Base-by-base conservation (phyloP, 2,797 vertebrate species). In the Oophaga sylvatica region DNA sequence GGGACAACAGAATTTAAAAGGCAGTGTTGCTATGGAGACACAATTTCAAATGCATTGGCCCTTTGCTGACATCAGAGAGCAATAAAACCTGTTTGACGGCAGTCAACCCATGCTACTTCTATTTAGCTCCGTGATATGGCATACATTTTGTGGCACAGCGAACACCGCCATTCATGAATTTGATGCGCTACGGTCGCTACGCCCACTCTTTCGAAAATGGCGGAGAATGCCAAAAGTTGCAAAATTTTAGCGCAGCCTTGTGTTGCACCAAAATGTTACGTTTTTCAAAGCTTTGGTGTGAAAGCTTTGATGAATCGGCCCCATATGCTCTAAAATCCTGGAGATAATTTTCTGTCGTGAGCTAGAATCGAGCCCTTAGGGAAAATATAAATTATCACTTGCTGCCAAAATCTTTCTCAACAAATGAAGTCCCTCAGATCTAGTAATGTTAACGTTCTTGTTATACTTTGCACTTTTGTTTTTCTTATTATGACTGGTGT, bases 401-500 rank as follows among this genome's bases (percentile, higher is more conserved):
- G 56, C 57, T 85, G 83, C 73, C 73, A 78, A 85, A 65, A 53
- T 22, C 53, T 41, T 29, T 45, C 19, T 62, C 17, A 20, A 77
- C n/a, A 62, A 62, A n/a, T 31, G 3, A 60, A 70, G 70, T 84
- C 71, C 53, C 20, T 56, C 63, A 26, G 13, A 65, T 63, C 13
- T 20, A 29, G 56, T 63, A 17, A 62, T 48, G 60, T 63, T 26
- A 67, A 70, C n/a, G 31, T 63, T 63, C 60, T 45, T 53, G 73
- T 78, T 63, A 5, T 53, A 63, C 12, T 78, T 85, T 85, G 57
- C 73, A 65, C 57, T 85, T 48, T 77, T 84, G 41, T 60, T 26
- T 26, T 77, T 62, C 83, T 53, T 84, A 73, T 70, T 76, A 62
- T 26, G 53, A 84, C 53, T 75, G 60, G 73, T 84, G 73, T 77